Evolutionary conservation across 2,888 invertebrate genomes (phyloP), one percentile per base, ranked within the genome.

Genomic region (Eupithecia subumbrata): DNA sequence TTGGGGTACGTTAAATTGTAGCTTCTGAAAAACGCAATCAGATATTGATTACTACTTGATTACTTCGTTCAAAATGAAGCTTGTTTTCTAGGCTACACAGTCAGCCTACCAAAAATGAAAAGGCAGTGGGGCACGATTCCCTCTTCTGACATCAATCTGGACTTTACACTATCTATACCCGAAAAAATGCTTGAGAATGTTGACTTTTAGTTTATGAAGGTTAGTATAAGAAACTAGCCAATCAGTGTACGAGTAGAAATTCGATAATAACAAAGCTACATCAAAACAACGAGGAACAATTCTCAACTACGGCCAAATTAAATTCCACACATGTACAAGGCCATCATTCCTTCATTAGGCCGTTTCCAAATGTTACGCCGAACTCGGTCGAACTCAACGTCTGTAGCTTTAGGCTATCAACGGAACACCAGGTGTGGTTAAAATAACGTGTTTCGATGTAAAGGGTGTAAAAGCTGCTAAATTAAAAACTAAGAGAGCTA

Each of bases 371-470:
- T 76, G 77, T 76, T 79, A 79, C 76, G 70, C 71, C 69, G 64
- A 80, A 80, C 78, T 71, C 74, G 71, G 73, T 76, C 72, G 77
- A 78, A 73, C 72, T 68, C 18, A 5, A 52, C 67, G 48, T 37
- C 67, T 74, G n/a, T 72, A 67, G 72, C 84, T 84, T 73, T 56
- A 63, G 85, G 87, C 84, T 79, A 83, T 82, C 63, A 82, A 82
- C 79, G 64, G 45, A 73, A 74, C 80, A 84, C 87, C 89, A 89
- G 91, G 89, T 89, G 91, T 85, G 87, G 85, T 88, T 87, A 82
- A 89, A 88, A 86, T 89, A 82, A 81, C 81, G 83, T 85, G 86
- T 85, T 85, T 85, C 82, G 83, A 80, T 85, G 84, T 83, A 87
- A 78, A 83, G 78, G 64, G 43, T 69, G 68, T 34, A 25, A 69